Base-by-base conservation (phyloP, 2,888 invertebrate genomes). In the Dasysyrphus tricinctus region DNA sequence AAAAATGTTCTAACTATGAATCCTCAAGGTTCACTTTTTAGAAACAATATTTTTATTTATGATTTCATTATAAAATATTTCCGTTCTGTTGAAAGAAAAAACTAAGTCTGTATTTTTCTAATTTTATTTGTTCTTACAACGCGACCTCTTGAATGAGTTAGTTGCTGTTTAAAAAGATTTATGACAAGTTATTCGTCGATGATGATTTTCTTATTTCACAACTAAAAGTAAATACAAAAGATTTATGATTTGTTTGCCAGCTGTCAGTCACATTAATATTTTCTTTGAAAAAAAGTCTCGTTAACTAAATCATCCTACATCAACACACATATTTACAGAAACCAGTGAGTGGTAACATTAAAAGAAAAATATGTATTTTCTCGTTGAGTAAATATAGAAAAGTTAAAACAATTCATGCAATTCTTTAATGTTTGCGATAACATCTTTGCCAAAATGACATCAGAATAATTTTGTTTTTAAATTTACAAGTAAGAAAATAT, bases 171-270 rank as follows among this genome's bases (percentile, higher is more conserved):
- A 19, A 54, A 49, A 54, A 29, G 54, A 54, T 54, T 54, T 54
- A 54, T 54, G 54, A 54, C n/a, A 32, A 7, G 14, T 54, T 24
- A 51, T 51, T 51, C 51, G 12, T 51, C 24, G 24, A 51, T 51
- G 29, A 14, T 54, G n/a, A n/a, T 54, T 44, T 3, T 54, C 0
- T 32, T 29, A 32, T 54, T 54, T 32, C 54, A 2, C 29, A 54
- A 54, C 54, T 7, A 14, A 29, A 54, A 19, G 11, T 49, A 12
- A 49, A 54, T 8, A 54, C 51, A 32, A 54, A 24, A 32, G 54
- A 54, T 32, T 54, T 32, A 54, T 54, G 14, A 54, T 54, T 54
- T 32, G n/a, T 54, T 54, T 54, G n/a, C 14, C 14, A 29, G 14
- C 5, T 14, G 54, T 4, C 14, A 32, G 1, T 32, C 14, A 7